These are phyloP conservation scores for Episyrphus balteatus DNA, from an alignment of 1,140 invertebrate species.

Conservation along the genomic window DNA sequence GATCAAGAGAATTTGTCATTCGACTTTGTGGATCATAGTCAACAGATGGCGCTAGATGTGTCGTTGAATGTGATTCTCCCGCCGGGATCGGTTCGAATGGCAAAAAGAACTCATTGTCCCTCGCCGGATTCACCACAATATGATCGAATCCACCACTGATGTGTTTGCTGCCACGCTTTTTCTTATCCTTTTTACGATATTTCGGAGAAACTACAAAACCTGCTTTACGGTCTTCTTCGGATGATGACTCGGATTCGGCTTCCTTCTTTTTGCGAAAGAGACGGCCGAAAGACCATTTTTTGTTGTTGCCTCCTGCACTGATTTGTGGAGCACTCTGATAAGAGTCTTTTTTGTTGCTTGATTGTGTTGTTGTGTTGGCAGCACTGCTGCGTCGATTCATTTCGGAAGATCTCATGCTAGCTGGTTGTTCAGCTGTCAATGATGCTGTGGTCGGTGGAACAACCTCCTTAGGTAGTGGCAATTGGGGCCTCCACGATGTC, in stretches of 20 bases:
- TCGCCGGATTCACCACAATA: slow-evolving; percentile 33
- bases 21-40: slow-evolving; percentile 35
- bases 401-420: slow-evolving; percentile 5
- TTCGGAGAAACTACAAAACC: slow-evolving; percentile 37
- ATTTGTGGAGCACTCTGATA: slow-evolving; percentile 9
- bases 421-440: background rate
- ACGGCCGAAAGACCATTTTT: slow-evolving; percentile 63
- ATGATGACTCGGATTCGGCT: slow-evolving; percentile 44
- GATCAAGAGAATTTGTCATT: slow-evolving; percentile 33
- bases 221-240: slow-evolving; percentile 46
- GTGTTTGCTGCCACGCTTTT: slow-evolving; percentile 38
- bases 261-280: slow-evolving; percentile 58
- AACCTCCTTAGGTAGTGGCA: slow-evolving; percentile 32
- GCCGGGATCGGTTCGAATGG: slow-evolving; percentile 40
- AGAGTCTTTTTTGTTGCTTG: background rate
- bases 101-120: slow-evolving; percentile 42
- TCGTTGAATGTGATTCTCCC: slow-evolving; percentile 32
- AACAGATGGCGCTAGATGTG: slow-evolving; percentile 20
- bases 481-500: slow-evolving; percentile 33
- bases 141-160: slow-evolving; percentile 41
- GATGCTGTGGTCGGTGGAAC: slow-evolving; percentile 13
- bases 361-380: slow-evolving; percentile 5
- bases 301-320: slow-evolving; percentile 40
- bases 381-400: slow-evolving; percentile 10
- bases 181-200: slow-evolving; percentile 40